Base-by-base conservation (phyloP, 1,140 invertebrate genomes). In the Polyergus mexicanus region DNA sequence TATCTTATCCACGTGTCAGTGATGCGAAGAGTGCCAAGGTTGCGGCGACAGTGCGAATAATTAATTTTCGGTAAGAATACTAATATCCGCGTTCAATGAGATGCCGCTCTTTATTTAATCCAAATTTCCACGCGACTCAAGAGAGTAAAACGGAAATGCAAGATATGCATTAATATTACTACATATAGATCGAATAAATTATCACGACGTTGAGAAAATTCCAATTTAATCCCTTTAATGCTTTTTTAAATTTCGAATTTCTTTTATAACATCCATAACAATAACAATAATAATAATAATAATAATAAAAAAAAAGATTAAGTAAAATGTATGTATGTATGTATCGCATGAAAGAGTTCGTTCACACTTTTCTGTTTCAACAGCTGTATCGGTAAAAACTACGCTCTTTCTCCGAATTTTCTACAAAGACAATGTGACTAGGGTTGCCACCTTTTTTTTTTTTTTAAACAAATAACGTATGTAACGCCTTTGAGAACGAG, bases 1-100 rank as follows among this genome's bases (percentile, higher is more conserved):
- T 71, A 38, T 41, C 11, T 71, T 35, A 81, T 41, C 65, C 35
- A 4, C 65, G 47, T 69, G 35, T 80, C 77, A 19, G 41, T 62
- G 13, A 16, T 28, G 35, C 75, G 66, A 58, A 32, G 35, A 72
- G 54, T 72, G 78, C 66, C 78, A 81, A 81, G 25, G 38, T 81
- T 81, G 51, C 25, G 51, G 51, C 25, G 51, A 44, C 68, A 81
- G 54, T 51, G 44, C 6, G 68, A 60, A 22, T 81, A 81, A 81
- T 81, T 81, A 81, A 72, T 81, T 81, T 58, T 71, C 66, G 28
- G 54, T 44, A 44, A 81, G 66, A 81, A 16, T 32, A 10, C 66
- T 41, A 71, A 81, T 71, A 60, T 71, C 19, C 35, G 3, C 22
- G 35, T 44, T 54, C 22, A 25, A 44, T 44, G 38, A 81, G 63